A percentile compares a stretch with the other conserved stretches of the same genome.
Evolutionary conservation across 2,888 invertebrate genomes (phyloP).

Genomic region (Eurytoma adleriae): DNA sequence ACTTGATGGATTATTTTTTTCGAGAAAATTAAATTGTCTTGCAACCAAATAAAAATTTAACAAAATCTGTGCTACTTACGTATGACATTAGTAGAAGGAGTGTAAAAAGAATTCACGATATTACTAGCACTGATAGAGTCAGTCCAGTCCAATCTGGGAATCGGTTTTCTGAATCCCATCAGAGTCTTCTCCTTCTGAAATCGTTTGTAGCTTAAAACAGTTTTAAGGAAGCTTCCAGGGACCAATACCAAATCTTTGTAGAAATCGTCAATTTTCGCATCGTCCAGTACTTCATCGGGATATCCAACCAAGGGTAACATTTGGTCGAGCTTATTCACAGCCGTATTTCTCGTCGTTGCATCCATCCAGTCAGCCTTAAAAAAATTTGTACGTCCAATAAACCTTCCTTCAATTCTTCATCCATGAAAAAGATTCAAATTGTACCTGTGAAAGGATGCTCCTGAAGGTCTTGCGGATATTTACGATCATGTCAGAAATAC

Average conservation of each 20-base stretch:
- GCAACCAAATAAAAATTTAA: not conserved
- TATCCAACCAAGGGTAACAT: slow-evolving; percentile 95
- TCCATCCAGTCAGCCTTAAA: slow-evolving; percentile 92
- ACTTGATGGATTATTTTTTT: not conserved
- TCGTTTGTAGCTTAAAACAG: slow-evolving; percentile 75
- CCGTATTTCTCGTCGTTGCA: slow-evolving; percentile 84
- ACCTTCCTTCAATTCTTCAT: too few relatives aligned
- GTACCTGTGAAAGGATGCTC: slow-evolving; percentile 83
- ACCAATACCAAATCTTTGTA: slow-evolving; percentile 79
- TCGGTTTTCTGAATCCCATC: slow-evolving; percentile 76
- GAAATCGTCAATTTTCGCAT: slow-evolving; percentile 87
- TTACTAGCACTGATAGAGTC: slow-evolving; percentile 77
- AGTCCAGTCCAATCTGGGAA: slow-evolving; percentile 79
- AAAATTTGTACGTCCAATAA: too few relatives aligned
- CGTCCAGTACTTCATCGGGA: slow-evolving; percentile 90
- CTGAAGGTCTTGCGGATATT: slow-evolving; percentile 89
- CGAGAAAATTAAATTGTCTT: too few relatives aligned
- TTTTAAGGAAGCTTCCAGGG: slow-evolving; percentile 74
- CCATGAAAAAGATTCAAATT: not conserved
- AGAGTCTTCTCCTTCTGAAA: slow-evolving; percentile 77
- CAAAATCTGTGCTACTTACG: slow-evolving; percentile 74
- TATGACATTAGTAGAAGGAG: slow-evolving; percentile 78
- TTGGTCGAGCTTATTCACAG: slow-evolving; percentile 86
- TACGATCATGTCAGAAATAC: slow-evolving; percentile 90
- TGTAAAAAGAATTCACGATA: slow-evolving; percentile 79